Evolutionary conservation across 2,113 vertebrate species (phyloP), one percentile per base, ranked within the genome.

Genomic region (Oreochromis tanganicae): DNA sequence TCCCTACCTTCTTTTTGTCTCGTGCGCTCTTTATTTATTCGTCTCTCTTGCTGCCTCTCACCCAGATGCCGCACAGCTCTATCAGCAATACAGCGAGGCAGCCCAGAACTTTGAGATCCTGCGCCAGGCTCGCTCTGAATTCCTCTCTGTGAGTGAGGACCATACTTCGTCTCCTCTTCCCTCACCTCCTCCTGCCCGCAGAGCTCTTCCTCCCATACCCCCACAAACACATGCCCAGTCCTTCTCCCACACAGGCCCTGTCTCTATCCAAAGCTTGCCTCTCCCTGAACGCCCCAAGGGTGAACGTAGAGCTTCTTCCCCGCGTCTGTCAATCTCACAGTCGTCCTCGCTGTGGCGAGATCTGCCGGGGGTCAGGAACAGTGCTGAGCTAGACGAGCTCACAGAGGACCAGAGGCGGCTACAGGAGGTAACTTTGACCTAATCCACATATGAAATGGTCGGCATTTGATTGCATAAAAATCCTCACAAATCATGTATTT

Each of bases 1-100:
- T 0, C 14, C 56, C 11, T 48, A 57, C 55, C 5, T 16, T 52
- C 10, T 36, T 38, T 52, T 71, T 9, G 75, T 50, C 43, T 82
- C 68, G 5, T 59, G 55, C 12, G 46, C 27, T 80, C 3, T 19
- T 7, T 81, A 61, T 63, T 5, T 83, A 16, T 75, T 24, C 4
- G 1, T 46, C 16, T 71, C 16, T 6, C 73, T 16, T 43, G 16
- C 17, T 81, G 5, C 36, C 32, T 21, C 12, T 50, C 32, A 84
- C 27, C 38, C 91, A 99, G 98, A 97, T 90, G 97, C 93, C 66
- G 96, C 95, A 66, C 91, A 98, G 87, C 97, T 99, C 19, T 99
- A 99, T 92, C 99, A 99, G 96, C 97, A 98, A 84, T 99, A 99
- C 95, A 98, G 96, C 0, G 98, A 99, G 43, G 97, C 97, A 6